These are phyloP conservation scores for Ditula angustiorana DNA, from an alignment of 2,888 invertebrate species.

Conservation along the genomic window DNA sequence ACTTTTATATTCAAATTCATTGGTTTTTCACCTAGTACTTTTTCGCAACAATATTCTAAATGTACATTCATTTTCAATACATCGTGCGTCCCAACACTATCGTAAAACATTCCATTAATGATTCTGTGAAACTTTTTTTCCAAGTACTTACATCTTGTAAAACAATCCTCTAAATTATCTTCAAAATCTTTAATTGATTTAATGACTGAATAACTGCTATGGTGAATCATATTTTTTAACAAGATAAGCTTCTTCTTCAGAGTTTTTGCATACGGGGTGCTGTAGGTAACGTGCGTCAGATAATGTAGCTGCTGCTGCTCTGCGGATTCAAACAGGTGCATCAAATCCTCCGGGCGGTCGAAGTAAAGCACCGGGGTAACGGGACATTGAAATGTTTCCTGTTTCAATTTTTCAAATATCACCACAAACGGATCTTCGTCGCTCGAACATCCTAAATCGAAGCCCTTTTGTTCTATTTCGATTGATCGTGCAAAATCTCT, in stretches of 20 bases:
- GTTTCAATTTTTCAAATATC: slow-evolving; percentile 78
- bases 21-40: slow-evolving; percentile 84
- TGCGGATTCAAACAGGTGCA: slow-evolving; percentile 85
- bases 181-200: slow-evolving; percentile 63
- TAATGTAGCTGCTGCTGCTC: slow-evolving; percentile 88
- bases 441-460: slow-evolving; percentile 66
- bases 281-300: slow-evolving; percentile 85
- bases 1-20: slow-evolving; percentile 81
- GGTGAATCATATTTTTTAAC: slow-evolving; percentile 70
- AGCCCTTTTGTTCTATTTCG: slow-evolving; percentile 77
- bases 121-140: slow-evolving; percentile 83
- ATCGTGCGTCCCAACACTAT: slow-evolving; percentile 82
- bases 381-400: slow-evolving; percentile 67
- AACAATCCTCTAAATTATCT: slow-evolving; percentile 68
- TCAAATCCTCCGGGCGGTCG: slow-evolving; percentile 80
- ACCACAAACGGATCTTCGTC: slow-evolving; percentile 73
- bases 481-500: slow-evolving; percentile 78
- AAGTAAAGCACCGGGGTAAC: slow-evolving; percentile 85
- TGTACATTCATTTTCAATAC: slow-evolving; percentile 85
- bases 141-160: slow-evolving; percentile 79
- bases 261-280: slow-evolving; percentile 81
- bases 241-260: slow-evolving; percentile 74
- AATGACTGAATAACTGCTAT: slow-evolving; percentile 58
- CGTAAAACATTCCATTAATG: slow-evolving; percentile 84
- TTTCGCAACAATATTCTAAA: slow-evolving; percentile 88